These are phyloP conservation scores for Salvator merianae DNA, from an alignment of 2,113 vertebrate genomes.

Conservation along the genomic window DNA sequence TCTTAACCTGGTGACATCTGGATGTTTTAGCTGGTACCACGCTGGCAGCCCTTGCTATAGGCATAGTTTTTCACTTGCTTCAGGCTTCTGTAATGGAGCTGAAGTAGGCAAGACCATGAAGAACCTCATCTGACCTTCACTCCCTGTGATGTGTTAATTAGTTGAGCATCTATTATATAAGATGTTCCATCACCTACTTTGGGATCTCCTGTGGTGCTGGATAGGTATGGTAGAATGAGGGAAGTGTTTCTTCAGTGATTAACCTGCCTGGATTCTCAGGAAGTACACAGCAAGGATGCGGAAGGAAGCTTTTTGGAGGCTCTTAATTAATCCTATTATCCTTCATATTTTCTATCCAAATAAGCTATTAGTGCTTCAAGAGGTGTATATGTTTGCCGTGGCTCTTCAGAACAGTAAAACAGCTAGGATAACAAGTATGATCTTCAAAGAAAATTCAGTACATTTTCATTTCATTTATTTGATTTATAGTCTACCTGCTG, in stretches of 20 bases:
- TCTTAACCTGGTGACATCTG: no score
- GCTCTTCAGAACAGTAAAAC: not conserved
- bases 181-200: not conserved
- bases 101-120: not conserved
- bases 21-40: no score
- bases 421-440: not conserved
- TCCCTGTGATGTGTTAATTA: no score
- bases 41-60: no score
- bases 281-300: not conserved
- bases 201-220: not conserved
- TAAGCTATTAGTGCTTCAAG: not conserved
- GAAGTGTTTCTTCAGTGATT: not conserved
- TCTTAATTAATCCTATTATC: slow-evolving; percentile 20
- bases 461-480: no score
- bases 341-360: not conserved
- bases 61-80: not conserved
- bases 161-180: not conserved
- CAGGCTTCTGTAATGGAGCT: not conserved
- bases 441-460: not conserved
- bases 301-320: not conserved
- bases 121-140: not conserved
- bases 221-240: not conserved
- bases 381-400: not conserved
- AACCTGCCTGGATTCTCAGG: not conserved
- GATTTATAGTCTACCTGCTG: no score